Conservation (phyloP, 2,888 invertebrate genomes). For the Cryptocheilus praepositus region DNA sequence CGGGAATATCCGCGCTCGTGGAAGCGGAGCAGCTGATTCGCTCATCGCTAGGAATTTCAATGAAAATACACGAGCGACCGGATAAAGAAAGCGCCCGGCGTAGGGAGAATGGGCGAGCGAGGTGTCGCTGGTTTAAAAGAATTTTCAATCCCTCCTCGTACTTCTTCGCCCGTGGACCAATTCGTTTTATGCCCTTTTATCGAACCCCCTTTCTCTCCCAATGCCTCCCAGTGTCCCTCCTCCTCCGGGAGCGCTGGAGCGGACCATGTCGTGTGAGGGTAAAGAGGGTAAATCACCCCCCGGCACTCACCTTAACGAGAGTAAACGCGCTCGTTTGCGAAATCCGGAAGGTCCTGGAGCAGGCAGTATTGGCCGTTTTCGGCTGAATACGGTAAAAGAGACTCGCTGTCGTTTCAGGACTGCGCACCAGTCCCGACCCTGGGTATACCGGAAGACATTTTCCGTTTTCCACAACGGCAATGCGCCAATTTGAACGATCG, state of each 20-base stretch:
- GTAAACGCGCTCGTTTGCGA: conserved; percentile 58
- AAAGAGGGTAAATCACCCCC: conserved; percentile 55
- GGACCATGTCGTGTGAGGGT: conserved; percentile 43
- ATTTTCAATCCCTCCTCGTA: conserved; percentile 54
- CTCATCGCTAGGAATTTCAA: conserved; percentile 42
- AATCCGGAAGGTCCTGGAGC: conserved; percentile 43
- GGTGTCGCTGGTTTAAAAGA: conserved; percentile 22
- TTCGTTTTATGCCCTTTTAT: conserved; percentile 44
- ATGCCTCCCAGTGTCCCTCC: background rate
- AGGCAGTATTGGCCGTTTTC: conserved; percentile 39
- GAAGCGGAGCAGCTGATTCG: conserved; percentile 40
- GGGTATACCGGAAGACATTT: too few species aligned
- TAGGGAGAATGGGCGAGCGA: background rate
- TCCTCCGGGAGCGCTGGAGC: background rate
- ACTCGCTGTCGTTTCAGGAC: too few species aligned
- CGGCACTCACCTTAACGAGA: conserved; percentile 58
- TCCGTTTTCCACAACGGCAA: too few species aligned
- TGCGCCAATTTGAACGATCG: too few species aligned
- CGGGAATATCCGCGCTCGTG: background rate
- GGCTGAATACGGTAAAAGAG: conserved; percentile 9
- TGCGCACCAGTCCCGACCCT: too few species aligned
- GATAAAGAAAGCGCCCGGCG: background rate
- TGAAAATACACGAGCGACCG: conserved; percentile 11
- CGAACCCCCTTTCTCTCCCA: conserved; percentile 13
- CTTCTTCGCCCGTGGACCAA: conserved; percentile 39